These are phyloP conservation scores for Acanthis flammea DNA, from an alignment of 2,797 vertebrate species.

Conservation along the genomic window DNA sequence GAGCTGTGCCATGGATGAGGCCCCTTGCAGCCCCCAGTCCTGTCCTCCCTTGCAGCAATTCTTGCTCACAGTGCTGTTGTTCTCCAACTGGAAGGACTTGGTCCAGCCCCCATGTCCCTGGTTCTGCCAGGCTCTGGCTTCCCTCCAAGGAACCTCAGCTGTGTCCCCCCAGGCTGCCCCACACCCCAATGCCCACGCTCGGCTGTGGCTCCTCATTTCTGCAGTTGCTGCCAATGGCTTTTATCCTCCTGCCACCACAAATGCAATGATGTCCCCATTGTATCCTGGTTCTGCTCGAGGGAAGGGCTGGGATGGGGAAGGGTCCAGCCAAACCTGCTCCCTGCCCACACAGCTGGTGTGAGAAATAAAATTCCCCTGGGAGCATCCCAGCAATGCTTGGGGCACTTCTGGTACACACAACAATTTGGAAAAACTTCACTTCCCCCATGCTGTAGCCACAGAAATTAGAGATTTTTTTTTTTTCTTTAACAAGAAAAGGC, in stretches of 20 bases:
- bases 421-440: not conserved
- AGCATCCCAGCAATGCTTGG: rapidly evolving
- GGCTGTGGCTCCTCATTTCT: not conserved
- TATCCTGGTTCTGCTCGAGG: not conserved
- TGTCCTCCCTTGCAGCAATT: not conserved
- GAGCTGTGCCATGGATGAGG: not conserved
- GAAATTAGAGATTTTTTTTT: not conserved
- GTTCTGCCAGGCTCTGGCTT: not conserved
- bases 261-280: not conserved
- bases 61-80: not conserved
- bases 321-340: not conserved
- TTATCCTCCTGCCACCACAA: not conserved
- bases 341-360: not conserved
- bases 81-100: not conserved
- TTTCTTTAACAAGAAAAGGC: not conserved
- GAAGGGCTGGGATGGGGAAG: not conserved
- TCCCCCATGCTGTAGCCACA: not conserved
- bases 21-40: rapidly evolving
- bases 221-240: not conserved
- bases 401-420: not conserved
- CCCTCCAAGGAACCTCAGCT: not conserved
- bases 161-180: not conserved
- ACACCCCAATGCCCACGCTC: rapidly evolving
- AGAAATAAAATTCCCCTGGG: not conserved
- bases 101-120: rapidly evolving